A percentile compares a stretch with the other conserved stretches of the same genome.
phyloP scores from a whole-genome alignment of 1,140 invertebrate genomes.

The Cyclargus thomasi region DNA sequence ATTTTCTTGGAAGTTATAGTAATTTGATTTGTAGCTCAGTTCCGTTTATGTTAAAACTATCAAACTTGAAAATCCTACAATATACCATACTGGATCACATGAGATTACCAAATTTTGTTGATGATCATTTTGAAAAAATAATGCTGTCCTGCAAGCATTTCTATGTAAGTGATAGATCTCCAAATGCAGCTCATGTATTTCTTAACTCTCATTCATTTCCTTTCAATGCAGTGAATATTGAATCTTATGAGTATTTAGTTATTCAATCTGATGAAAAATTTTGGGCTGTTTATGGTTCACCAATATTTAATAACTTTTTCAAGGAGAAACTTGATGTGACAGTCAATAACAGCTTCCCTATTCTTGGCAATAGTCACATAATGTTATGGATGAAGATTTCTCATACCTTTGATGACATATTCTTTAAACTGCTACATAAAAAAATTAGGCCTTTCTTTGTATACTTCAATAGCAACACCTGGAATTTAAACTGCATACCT shows the following conservation, averaged over 20 bases:
- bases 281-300: conserved; percentile 29
- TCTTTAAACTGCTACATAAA: conserved; percentile 34
- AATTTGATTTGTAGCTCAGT: conserved; percentile 38
- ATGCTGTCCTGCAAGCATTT: neutral
- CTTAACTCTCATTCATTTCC: conserved; percentile 9
- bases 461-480: conserved; percentile 1
- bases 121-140: neutral
- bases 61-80: conserved; percentile 33
- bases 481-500: neutral
- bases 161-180: neutral
- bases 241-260: conserved; percentile 35
- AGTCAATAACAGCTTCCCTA: neutral
- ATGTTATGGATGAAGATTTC: conserved; percentile 42
- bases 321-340: conserved; percentile 30
- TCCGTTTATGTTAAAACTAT: conserved; percentile 32
- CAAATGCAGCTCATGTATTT: neutral
- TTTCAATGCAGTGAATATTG: conserved; percentile 24
- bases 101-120: neutral
- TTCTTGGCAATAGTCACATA: conserved; percentile 23
- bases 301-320: conserved; percentile 38
- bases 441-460: conserved; percentile 32
- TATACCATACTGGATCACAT: conserved; percentile 31
- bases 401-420: conserved; percentile 42
- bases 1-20: conserved; percentile 39
- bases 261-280: conserved; percentile 24